These are phyloP conservation scores for Tromatobia lineatoria DNA, from an alignment of 2,888 invertebrate species.

Conservation along the genomic window DNA sequence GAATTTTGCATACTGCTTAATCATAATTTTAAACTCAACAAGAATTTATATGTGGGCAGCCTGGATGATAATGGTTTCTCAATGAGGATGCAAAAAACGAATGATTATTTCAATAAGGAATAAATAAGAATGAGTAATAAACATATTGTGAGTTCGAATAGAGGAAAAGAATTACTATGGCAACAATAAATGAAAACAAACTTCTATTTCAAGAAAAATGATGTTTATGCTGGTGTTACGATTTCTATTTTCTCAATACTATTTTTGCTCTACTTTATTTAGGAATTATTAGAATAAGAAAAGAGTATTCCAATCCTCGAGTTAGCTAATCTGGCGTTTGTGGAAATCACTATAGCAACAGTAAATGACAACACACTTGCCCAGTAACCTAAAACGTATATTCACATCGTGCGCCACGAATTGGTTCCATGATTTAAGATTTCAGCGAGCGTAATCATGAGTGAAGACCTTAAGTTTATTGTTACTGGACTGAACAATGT, in stretches of 20 bases:
- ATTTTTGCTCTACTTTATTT: no score
- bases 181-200: conserved; percentile 52
- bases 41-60: no score
- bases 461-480: conserved; percentile 89
- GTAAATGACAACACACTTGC: not conserved
- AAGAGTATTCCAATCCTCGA: not conserved
- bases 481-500: conserved; percentile 91
- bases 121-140: no score
- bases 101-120: no score
- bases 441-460: conserved; percentile 85
- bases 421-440: not conserved
- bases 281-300: not conserved
- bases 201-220: not conserved
- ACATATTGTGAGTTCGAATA: not conserved
- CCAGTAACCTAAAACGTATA: not conserved
- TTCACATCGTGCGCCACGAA: not conserved
- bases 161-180: conserved; percentile 35
- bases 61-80: no score
- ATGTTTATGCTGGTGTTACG: not conserved
- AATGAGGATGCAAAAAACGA: no score
- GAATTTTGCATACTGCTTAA: no score
- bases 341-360: conserved; percentile 16
- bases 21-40: no score
- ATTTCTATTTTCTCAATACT: not conserved
- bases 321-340: not conserved